Evolutionary conservation across 92 coral and sea anemone genomes (phyloP).

Genomic region (Phenganax marumi): DNA sequence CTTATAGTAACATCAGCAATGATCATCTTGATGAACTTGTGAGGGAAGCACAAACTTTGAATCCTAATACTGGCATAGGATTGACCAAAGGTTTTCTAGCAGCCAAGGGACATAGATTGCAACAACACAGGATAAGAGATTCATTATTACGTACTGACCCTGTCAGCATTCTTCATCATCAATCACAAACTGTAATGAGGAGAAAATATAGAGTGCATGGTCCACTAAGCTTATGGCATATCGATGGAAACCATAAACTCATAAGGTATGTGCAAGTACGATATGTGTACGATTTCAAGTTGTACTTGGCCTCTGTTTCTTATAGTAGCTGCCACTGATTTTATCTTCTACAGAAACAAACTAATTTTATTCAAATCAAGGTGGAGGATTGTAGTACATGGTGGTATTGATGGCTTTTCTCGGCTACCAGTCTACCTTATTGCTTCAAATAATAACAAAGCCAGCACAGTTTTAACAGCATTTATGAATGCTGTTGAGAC

Average conservation of each 20-base stretch:
- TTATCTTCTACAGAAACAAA: background rate
- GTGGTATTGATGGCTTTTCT: conserved; percentile 51
- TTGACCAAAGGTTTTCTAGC: conserved; percentile 48
- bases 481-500: conserved; percentile 50
- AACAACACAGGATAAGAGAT: conserved; percentile 57
- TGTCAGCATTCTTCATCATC: conserved; percentile 47
- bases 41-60: conserved; percentile 41
- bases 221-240: conserved; percentile 60
- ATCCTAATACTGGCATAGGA: conserved; percentile 57
- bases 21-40: conserved; percentile 50
- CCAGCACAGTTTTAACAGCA: conserved; percentile 43
- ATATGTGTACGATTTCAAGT: no score
- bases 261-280: conserved; percentile 46
- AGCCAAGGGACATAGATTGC: conserved; percentile 46
- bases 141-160: conserved; percentile 57
- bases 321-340: no score
- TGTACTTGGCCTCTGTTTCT: no score
- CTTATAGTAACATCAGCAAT: conserved; percentile 53
- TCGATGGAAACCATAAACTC: conserved; percentile 56
- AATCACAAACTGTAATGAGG: conserved; percentile 35
- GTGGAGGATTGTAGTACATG: conserved; percentile 56
- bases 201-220: conserved; percentile 52
- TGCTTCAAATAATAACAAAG: conserved; percentile 52
- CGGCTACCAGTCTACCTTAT: conserved; percentile 45
- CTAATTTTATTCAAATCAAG: background rate